phyloP scores from a whole-genome alignment of 2,888 invertebrate genomes.

The Xiphydria camelus region DNA sequence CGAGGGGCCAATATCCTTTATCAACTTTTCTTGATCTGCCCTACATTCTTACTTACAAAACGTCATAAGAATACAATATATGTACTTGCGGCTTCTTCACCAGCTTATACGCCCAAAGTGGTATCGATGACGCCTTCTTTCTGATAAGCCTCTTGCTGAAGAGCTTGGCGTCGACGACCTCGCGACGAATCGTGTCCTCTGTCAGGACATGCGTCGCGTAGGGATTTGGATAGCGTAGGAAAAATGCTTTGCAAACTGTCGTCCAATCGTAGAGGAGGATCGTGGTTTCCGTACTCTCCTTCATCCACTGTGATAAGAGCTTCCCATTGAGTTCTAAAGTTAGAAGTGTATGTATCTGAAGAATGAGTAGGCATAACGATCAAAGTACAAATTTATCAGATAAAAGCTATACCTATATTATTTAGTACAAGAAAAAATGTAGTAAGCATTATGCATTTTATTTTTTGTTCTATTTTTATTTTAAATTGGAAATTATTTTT shows the following conservation, averaged over 20 bases:
- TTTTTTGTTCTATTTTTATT: too few relatives aligned
- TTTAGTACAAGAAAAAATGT: too few relatives aligned
- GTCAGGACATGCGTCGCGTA: background rate
- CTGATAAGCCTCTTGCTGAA: background rate
- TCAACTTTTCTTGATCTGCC: background rate
- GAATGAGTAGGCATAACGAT: too few relatives aligned
- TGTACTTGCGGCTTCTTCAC: background rate
- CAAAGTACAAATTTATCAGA: too few relatives aligned
- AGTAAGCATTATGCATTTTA: too few relatives aligned
- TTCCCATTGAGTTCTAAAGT: too few relatives aligned
- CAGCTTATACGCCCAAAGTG: background rate
- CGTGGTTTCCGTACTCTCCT: background rate
- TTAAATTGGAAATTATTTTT: too few relatives aligned
- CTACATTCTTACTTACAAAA: background rate
- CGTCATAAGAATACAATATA: background rate
- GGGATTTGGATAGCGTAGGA: constrained; percentile 9
- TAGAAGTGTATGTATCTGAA: too few relatives aligned
- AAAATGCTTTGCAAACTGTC: constrained; percentile 1
- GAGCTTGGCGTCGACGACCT: background rate
- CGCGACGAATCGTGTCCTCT: background rate
- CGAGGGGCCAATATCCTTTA: too few relatives aligned
- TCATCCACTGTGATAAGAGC: background rate
- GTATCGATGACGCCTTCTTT: background rate
- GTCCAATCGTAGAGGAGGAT: background rate
- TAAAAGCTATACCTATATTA: too few relatives aligned